phyloP scores from a whole-genome alignment of 2,113 vertebrate species.

The Crotalus viridis region DNA sequence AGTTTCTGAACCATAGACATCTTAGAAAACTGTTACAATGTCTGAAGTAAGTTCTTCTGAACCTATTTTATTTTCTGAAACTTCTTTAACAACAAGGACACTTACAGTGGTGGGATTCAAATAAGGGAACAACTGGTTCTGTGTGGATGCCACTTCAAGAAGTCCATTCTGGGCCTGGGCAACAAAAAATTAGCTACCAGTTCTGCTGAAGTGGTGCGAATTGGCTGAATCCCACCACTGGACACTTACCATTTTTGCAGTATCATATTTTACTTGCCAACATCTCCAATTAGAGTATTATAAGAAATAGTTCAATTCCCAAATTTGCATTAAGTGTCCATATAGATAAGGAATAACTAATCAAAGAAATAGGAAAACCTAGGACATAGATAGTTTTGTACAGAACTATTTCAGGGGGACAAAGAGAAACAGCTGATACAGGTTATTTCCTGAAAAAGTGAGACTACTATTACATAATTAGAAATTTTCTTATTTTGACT shows the following conservation, averaged over 20 bases:
- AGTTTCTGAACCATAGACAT: neutral
- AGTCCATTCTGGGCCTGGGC: too few relatives aligned
- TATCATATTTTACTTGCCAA: neutral
- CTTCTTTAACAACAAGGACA: neutral
- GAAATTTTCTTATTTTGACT: neutral
- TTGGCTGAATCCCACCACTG: too few relatives aligned
- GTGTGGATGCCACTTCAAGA: too few relatives aligned
- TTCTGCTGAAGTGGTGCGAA: too few relatives aligned
- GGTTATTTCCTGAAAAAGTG: neutral
- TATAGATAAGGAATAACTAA: neutral
- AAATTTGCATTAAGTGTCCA: neutral
- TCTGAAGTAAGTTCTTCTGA: neutral
- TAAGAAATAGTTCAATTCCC: neutral
- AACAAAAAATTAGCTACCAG: too few relatives aligned
- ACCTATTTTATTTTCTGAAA: conserved; percentile 9
- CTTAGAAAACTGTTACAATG: conserved; percentile 2
- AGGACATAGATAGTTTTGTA: neutral
- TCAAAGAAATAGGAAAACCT: neutral
- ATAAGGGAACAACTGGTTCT: too few relatives aligned
- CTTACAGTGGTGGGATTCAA: too few relatives aligned
- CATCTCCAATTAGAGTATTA: neutral
- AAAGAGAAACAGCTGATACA: neutral
- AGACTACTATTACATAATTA: neutral
- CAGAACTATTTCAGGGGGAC: neutral
- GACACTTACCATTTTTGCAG: neutral